Evolutionary conservation across 2,888 invertebrate species (phyloP), one percentile per base, ranked within the genome.

Genomic region (Pollenia labialis): DNA sequence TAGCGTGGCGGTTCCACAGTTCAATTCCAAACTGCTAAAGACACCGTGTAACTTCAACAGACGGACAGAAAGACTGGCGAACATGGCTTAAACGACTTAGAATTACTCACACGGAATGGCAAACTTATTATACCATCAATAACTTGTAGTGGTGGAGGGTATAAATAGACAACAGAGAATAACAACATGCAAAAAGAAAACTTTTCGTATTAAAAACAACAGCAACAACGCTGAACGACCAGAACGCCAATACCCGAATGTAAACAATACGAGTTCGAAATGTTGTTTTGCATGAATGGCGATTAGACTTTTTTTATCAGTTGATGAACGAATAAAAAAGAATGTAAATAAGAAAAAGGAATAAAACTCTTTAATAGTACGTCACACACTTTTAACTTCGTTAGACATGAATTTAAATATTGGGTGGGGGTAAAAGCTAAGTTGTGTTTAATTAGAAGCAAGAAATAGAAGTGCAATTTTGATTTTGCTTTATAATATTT

Each of bases 321-420:
- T 56, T 77, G 23, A 48, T 52, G 23, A 64, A 54, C 40, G 18
- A 18, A 12, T 14, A 18, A 14, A 16, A 60, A 56, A 18, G 50
- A 23, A 46, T 48, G 40, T 23, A 12, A 11, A 62, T 16, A 4
- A 50, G 18, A 18, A 18, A 44, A 50, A 60, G 16, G 56, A 40
- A 42, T 42, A 32, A 2, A 42, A 32, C 18, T 32, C 32, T 32
- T 32, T 32, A 32, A 14, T 42, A 10, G 7, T 58, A 60, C 54
- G 71, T 69, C 50, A 75, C 48, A n/a, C 84, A 40, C n/a, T 60
- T 18, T 32, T 60, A 72, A 3, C 40, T 68, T 50, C 58, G 48
- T 12, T 79, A 52, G 69, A 68, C 52, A 46, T 69, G 12, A 62
- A 40, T 44, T 14, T 42, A 54, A 56, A 7, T 58, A 79, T 72